These are phyloP conservation scores for Zaprionus lachaisei DNA, from an alignment of 1,140 invertebrate species.

Conservation along the genomic window DNA sequence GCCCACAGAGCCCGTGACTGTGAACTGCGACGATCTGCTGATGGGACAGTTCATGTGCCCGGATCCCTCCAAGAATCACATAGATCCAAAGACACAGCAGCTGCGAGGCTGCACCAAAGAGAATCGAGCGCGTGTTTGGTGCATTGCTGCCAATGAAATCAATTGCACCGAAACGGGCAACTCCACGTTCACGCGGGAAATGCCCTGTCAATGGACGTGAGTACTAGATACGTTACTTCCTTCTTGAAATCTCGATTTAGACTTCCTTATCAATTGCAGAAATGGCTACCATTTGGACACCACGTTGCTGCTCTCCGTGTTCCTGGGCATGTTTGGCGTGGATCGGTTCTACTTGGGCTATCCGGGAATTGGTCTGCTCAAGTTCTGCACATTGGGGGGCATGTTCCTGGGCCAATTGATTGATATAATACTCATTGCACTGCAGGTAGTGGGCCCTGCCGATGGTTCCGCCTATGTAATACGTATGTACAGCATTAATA, in stretches of 20 bases:
- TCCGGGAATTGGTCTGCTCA: slow-evolving; percentile 96
- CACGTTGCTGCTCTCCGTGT: slow-evolving; percentile 96
- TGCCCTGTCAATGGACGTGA: slow-evolving; percentile 97
- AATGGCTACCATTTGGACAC: slow-evolving; percentile 98
- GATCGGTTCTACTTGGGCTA: slow-evolving; percentile 99
- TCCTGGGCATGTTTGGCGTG: slow-evolving; percentile 98
- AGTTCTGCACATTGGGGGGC: slow-evolving; percentile 97
- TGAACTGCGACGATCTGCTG: slow-evolving; percentile 89
- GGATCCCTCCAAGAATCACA: slow-evolving; percentile 91
- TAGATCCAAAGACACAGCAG: slow-evolving; percentile 96
- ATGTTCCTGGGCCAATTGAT: slow-evolving; percentile 98
- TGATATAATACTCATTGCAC: slow-evolving; percentile 97
- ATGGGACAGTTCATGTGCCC: slow-evolving; percentile 95
- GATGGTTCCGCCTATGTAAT: slow-evolving; percentile 96
- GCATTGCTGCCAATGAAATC: slow-evolving; percentile 92
- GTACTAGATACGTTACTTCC: slow-evolving; percentile 75
- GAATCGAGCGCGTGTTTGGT: slow-evolving; percentile 87
- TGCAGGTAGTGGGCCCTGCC: slow-evolving; percentile 94
- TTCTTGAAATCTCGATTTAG: neutral
- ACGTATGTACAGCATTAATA: slow-evolving; percentile 30
- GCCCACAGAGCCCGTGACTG: slow-evolving; percentile 56
- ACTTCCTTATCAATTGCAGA: slow-evolving; percentile 85
- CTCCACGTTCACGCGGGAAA: slow-evolving; percentile 91
- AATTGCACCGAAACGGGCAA: slow-evolving; percentile 92
- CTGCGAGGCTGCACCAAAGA: slow-evolving; percentile 92